Percentiles rank a stretch among this genome's conserved stretches.
These are phyloP conservation scores for Siniperca chuatsi DNA, from an alignment of 2,113 vertebrate species.

Conservation along the genomic window DNA sequence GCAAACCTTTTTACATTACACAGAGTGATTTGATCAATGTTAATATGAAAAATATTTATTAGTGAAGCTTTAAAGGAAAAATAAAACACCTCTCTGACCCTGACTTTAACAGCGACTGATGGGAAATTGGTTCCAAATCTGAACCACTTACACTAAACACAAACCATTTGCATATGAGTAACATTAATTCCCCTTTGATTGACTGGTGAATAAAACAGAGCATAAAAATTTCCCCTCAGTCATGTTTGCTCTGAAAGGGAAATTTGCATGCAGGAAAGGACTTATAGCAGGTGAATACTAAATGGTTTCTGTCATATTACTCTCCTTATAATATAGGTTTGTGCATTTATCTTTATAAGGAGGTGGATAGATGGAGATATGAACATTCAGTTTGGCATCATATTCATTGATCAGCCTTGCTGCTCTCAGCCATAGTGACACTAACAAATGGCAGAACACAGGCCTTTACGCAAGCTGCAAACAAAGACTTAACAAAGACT, in stretches of 20 bases:
- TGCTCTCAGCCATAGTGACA: slow-evolving; percentile 4
- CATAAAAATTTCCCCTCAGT: slow-evolving; percentile 23
- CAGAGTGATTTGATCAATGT: slow-evolving; percentile 1
- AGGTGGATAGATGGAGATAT: slow-evolving; percentile 11
- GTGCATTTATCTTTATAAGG: not conserved
- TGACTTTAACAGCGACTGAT: slow-evolving; percentile 16
- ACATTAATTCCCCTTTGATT: slow-evolving; percentile 34
- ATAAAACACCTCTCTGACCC: not conserved
- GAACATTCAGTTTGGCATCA: not conserved
- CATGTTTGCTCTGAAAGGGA: slow-evolving; percentile 32
- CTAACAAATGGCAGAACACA: slow-evolving; percentile 11
- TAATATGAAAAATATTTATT: not conserved
- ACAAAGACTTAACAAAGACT: not conserved
- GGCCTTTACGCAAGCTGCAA: not conserved
- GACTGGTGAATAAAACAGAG: slow-evolving; percentile 9
- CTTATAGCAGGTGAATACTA: not conserved
- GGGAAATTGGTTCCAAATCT: slow-evolving; percentile 7
- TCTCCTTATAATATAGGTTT: slow-evolving; percentile 1
- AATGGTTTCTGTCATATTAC: not conserved
- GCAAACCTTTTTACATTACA: not conserved
- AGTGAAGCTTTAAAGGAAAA: not conserved
- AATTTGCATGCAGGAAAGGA: slow-evolving; percentile 17
- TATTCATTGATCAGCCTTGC: not conserved
- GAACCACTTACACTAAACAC: slow-evolving; percentile 12
- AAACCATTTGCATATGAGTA: slow-evolving; percentile 53